phyloP scores from a whole-genome alignment of 2,797 vertebrate genomes.

The Etheostoma perlongum region DNA sequence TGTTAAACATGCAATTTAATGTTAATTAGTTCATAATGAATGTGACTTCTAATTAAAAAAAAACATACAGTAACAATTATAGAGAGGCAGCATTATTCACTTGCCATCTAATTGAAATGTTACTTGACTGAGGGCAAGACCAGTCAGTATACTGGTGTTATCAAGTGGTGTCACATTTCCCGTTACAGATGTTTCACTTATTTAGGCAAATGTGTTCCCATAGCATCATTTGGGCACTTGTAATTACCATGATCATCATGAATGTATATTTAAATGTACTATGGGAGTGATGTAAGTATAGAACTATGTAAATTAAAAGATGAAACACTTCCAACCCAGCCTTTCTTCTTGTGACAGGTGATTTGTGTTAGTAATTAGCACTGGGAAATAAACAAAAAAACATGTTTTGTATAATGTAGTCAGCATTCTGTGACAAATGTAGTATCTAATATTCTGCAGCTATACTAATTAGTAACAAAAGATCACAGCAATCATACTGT shows the following conservation, averaged over 20 bases:
- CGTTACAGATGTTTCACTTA: conserved; percentile 17
- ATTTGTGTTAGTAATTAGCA: conserved; percentile 7
- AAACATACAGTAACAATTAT: conserved; percentile 2
- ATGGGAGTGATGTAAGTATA: background rate
- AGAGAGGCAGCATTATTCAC: conserved; percentile 16
- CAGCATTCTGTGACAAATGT: background rate
- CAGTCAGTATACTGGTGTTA: conserved; percentile 1
- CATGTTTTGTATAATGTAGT: background rate
- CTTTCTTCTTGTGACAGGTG: conserved; percentile 5
- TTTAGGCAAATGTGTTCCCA: conserved; percentile 4
- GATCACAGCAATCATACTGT: conserved; percentile 4
- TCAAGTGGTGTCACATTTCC: conserved; percentile 11
- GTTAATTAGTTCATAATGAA: background rate
- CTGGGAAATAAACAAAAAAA: background rate
- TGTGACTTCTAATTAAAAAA: background rate
- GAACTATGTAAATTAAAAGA: conserved; percentile 12
- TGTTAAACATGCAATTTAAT: background rate
- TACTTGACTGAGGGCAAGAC: background rate
- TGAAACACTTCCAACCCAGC: conserved; percentile 3
- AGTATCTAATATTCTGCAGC: conserved; percentile 2
- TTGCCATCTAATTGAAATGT: conserved; percentile 6
- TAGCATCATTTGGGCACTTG: background rate
- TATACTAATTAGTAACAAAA: conserved; percentile 9
- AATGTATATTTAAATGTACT: conserved; percentile 1
- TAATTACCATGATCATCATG: background rate